Base-by-base conservation (phyloP, 2,113 vertebrate species). In the Lagopus leucura region DNA sequence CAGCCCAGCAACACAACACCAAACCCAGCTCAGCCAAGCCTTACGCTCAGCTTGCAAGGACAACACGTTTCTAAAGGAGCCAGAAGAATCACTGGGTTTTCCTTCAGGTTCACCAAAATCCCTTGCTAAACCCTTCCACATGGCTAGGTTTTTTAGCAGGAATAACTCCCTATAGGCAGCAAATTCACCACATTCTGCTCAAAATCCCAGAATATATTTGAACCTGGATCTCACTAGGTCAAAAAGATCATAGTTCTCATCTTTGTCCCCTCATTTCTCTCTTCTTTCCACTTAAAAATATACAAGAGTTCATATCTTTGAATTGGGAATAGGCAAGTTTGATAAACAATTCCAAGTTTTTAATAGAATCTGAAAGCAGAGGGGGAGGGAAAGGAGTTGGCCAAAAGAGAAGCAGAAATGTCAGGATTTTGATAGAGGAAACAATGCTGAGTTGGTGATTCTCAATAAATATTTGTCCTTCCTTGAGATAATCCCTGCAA, bases 71-170 rank as follows among this genome's bases (percentile, higher is more conserved):
- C 86, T 69, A 69, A 82, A 85, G 60, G 67, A 82, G 54, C 65
- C 8, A 6, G 92, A 93, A 77, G 75, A 92, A 69, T 27, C 82
- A 45, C 78, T 34, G 70, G 52, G 65, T 55, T 95, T 87, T 94
- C 80, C 57, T 30, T 47, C 81, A 69, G 27, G 34, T 58, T 52
- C 71, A 85, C 77, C 32, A 55, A 94, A 77, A 74, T 91, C 92
- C 55, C 88, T 69, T 22, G 55, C 86, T 82, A 82, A 94, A 70
- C 77, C 12, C 36, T 70, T 80, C 82, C 54, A 32, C 11, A 50
- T 28, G 66, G 45, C 5, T n/a, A 58, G 54, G 43, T 81, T 93
- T 89, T 89, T 69, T 38, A 58, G 34, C 75, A 55, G 66, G 47
- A 93, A 18, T 14, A 65, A 42, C 34, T 58, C 70, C 77, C 67